Conservation (phyloP, 2,113 vertebrate species). For the Xiphophorus hellerii region DNA sequence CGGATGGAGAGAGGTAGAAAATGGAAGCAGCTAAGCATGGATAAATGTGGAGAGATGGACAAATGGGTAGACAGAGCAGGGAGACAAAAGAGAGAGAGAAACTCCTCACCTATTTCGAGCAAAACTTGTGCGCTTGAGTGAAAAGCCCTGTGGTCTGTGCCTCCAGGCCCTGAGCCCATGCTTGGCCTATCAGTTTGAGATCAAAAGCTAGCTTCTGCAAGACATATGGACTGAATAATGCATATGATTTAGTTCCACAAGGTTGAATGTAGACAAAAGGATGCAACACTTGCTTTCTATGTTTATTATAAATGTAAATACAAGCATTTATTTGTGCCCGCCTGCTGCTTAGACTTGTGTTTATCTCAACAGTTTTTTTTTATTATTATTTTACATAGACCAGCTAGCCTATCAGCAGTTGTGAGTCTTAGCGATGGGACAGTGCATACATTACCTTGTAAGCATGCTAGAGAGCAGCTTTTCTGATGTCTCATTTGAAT, state of each 20-base stretch:
- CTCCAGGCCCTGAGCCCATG: conserved; percentile 74
- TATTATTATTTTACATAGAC: conserved; percentile 13
- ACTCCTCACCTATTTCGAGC: conserved; percentile 58
- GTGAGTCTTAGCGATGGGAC: conserved; percentile 60
- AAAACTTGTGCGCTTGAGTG: conserved; percentile 56
- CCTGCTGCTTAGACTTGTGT: conserved; percentile 10
- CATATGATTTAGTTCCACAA: conserved; percentile 72
- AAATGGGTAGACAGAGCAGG: conserved; percentile 50
- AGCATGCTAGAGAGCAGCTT: conserved; percentile 56
- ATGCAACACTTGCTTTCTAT: conserved; percentile 27
- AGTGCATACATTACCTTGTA: conserved; percentile 44
- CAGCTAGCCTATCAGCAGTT: conserved; percentile 28
- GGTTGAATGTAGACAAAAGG: conserved; percentile 47
- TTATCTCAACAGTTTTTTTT: conserved; percentile 33
- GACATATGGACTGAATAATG: conserved; percentile 80
- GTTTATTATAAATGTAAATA: conserved; percentile 29
- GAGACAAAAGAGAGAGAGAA: conserved; percentile 25
- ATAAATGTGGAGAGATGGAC: conserved; percentile 67
- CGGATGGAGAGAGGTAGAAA: conserved; percentile 70
- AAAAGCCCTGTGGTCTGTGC: conserved; percentile 71
- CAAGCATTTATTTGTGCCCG: not conserved
- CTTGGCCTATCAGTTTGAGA: conserved; percentile 79
- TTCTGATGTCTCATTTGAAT: conserved; percentile 78
- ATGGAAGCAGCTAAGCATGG: conserved; percentile 69
- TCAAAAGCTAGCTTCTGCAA: conserved; percentile 76